phyloP scores from a whole-genome alignment of 2,888 invertebrate species.

The Hermodice carunculata region DNA sequence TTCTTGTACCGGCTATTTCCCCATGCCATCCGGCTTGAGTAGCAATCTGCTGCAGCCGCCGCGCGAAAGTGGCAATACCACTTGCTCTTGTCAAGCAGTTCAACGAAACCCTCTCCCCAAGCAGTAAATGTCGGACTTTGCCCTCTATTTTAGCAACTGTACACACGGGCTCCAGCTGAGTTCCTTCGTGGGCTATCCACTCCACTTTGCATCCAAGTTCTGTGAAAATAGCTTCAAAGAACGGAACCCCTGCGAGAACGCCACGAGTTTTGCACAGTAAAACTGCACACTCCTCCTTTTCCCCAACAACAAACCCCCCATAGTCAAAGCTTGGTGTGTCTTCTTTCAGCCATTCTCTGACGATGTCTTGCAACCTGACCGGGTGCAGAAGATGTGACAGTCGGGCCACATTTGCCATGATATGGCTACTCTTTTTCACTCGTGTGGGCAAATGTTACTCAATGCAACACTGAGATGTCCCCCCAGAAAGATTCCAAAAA shows the following conservation, averaged over 20 bases:
- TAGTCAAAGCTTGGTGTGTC: conserved; percentile 67
- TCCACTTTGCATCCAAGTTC: conserved; percentile 65
- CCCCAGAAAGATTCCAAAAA: too few species aligned
- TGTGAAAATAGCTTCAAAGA: conserved; percentile 68
- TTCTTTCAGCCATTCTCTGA: conserved; percentile 64
- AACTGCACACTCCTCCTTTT: conserved; percentile 60
- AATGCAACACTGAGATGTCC: too few species aligned
- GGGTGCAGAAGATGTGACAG: conserved; percentile 61
- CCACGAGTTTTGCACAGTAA: conserved; percentile 63
- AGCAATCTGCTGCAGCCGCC: conserved; percentile 47
- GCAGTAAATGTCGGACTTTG: conserved; percentile 63
- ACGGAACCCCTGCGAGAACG: conserved; percentile 69
- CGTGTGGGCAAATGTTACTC: too few species aligned
- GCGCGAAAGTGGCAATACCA: conserved; percentile 68
- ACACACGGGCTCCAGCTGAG: conserved; percentile 43
- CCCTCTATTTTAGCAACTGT: conserved; percentile 65
- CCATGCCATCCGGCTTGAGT: conserved; percentile 63
- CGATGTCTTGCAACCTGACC: conserved; percentile 53
- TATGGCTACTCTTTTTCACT: too few species aligned
- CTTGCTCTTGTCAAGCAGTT: conserved; percentile 69
- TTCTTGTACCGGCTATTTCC: conserved; percentile 69
- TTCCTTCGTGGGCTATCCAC: conserved; percentile 66
- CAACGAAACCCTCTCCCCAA: conserved; percentile 69
- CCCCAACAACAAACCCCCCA: conserved; percentile 67
- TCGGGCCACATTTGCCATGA: too few species aligned